A percentile compares a stretch with the other conserved stretches of the same genome.
Evolutionary conservation across 2,888 invertebrate species (phyloP).

Genomic region (Pachydiplax longipennis): DNA sequence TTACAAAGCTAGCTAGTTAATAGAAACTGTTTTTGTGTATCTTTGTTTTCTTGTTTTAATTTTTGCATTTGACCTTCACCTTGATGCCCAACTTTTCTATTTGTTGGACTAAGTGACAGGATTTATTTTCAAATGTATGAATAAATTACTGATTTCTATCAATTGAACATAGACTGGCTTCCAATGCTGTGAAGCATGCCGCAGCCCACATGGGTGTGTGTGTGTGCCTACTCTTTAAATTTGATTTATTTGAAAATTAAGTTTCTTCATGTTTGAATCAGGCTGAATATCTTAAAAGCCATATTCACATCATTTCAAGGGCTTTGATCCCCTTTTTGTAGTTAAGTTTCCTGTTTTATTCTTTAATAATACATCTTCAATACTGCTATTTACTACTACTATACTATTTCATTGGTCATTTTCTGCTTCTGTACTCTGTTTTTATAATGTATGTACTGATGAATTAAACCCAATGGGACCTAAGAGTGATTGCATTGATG

Average conservation of each 20-base stretch:
- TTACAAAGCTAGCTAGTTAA: conserved; percentile 26
- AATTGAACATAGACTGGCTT: conserved; percentile 38
- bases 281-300: conserved; percentile 6
- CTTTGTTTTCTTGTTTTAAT: conserved; percentile 22
- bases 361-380: conserved; percentile 29
- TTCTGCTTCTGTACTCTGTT: conserved; percentile 45
- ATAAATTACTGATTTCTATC: background rate
- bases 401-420: conserved; percentile 43
- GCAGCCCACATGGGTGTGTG: conserved; percentile 38
- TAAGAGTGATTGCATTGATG: conserved; percentile 43
- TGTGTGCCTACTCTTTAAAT: background rate
- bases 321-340: conserved; percentile 31
- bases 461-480: conserved; percentile 45
- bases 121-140: conserved; percentile 16
- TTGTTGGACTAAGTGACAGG: conserved; percentile 19
- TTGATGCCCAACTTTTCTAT: conserved; percentile 2
- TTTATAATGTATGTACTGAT: conserved; percentile 44
- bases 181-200: conserved; percentile 43
- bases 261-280: conserved; percentile 20
- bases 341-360: conserved; percentile 26
- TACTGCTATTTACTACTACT: conserved; percentile 43
- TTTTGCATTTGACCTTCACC: conserved; percentile 20
- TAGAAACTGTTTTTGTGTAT: conserved; percentile 23
- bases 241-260: conserved; percentile 33
- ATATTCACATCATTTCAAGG: conserved; percentile 8